Evolutionary conservation across 2,888 invertebrate species (phyloP), one percentile per base, ranked within the genome.

Genomic region (Leptopilina syphax): DNA sequence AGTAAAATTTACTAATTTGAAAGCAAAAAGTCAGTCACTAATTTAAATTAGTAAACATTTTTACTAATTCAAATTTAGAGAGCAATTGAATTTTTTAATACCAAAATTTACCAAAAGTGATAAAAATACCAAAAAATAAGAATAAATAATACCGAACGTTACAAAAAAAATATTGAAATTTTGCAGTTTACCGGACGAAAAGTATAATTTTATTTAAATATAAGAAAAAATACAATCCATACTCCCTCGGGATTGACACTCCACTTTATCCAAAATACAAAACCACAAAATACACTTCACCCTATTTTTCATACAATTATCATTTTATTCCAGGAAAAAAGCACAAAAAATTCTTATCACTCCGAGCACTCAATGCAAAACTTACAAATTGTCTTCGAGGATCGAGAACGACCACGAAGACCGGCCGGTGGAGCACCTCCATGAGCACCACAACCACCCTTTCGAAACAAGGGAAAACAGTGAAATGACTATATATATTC

Each of bases 391-490:
- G 79, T 81, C 86, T 82, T 76, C 82, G 81, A 50, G 82, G 87
- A 60, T 85, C 83, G 73, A 86, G 76, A 50, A 86, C 78, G 80
- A 86, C 85, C 79, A 87, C 86, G 60, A 82, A 79, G 78, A 87
- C 85, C 79, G 86, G 86, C 79, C 88, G 86, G 79, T 84, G 86
- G 67, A 88, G 83, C 82, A 88, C 85, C 87, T 90, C 89, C 90
- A 89, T 89, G 80, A n/a, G 65, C 41, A 44, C 34, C 73, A 78
- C 47, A 27, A 44, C 27, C 73, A 79, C 47, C 41, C 77, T 50
- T 76, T 5, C 34, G 73, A 60, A 60, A 34, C 57, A 10, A 67
- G 44, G 47, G 13, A 54, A 76, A 76, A 73, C 24, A 70, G 54
- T 24, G 50, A 77, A 57, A 24, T 9, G 18, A 10, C 7, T 66